Base-by-base conservation (phyloP, 2,113 vertebrate genomes). In the Corapipo altera region DNA sequence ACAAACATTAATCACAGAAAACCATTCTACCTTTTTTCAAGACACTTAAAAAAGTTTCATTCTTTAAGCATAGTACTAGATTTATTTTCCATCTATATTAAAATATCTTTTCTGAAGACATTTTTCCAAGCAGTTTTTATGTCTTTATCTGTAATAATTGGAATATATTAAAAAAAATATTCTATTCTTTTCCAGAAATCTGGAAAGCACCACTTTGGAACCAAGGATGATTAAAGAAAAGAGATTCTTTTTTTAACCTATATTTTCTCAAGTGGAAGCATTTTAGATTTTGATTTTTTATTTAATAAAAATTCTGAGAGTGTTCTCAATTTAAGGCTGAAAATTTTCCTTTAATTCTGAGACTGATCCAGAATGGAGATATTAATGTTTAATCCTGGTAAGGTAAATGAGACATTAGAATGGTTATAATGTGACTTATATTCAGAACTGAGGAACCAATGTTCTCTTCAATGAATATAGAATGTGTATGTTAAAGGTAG, bases 1-100 rank as follows among this genome's bases (percentile, higher is more conserved):
- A 89, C 46, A 93, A 92, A 96, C 79, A 76, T 87, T 91, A 94
- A 95, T 93, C 75, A 93, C 59, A 67, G 79, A 81, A 86, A 85
- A 55, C 17, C 43, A 86, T 44, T 62, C 46, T 82, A 23, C 39
- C 77, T 95, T 62, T 33, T 72, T 75, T 93, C 17, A 73, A 61
- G 64, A 43, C 46, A 41, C 8, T 32, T 91, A 10, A 35, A 54
- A 54, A 82, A 82, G 16, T 27, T 89, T 49, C 9, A 12, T 85
- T 62, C 18, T 32, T n/a, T 77, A 37, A 79, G 11, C 11, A 37
- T 11, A 85, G 16, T 9, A 59, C 32, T 15, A 35, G 5, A 54
- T 74, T 80, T 91, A n/a, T 69, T 18, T 75, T 89, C 37, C 21
- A 74, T 12, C 3, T 64, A 44, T 24, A 88, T 61, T 58, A 59